Conservation (phyloP, 2,113 vertebrate species). For the Morone chrysops region DNA sequence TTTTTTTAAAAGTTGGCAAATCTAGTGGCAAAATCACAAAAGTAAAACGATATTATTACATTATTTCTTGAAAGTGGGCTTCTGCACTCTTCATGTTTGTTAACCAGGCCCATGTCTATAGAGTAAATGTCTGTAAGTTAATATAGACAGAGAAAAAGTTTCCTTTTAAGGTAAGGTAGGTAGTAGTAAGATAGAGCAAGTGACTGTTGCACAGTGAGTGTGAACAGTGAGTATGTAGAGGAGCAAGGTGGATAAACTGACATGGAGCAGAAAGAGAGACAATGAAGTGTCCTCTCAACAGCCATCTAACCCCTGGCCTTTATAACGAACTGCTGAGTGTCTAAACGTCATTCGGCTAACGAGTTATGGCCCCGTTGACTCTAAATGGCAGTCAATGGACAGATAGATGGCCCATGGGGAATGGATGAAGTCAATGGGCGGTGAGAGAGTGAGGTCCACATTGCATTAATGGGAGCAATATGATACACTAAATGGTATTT, state of each 20-base stretch:
- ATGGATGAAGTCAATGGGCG: constrained; percentile 73
- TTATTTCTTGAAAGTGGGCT: background rate
- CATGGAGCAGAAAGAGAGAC: constrained; percentile 4
- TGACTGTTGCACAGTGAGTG: background rate
- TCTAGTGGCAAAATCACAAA: background rate
- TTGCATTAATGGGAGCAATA: constrained; percentile 76
- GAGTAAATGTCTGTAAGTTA: background rate
- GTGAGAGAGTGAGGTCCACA: constrained; percentile 66
- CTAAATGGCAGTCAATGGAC: constrained; percentile 80
- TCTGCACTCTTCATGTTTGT: background rate
- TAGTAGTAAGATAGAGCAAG: constrained; percentile 14
- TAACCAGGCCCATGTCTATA: background rate
- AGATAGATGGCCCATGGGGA: constrained; percentile 77
- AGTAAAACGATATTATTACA: background rate
- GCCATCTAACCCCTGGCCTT: constrained; percentile 71
- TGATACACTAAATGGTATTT: constrained; percentile 81
- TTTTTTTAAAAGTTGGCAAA: background rate
- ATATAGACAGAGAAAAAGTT: background rate
- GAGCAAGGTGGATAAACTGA: constrained; percentile 42
- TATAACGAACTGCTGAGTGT: constrained; percentile 73
- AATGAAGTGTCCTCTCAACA: constrained; percentile 64
- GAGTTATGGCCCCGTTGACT: constrained; percentile 76
- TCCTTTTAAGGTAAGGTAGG: background rate
- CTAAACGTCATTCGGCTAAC: constrained; percentile 73
- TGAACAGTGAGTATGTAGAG: background rate